Conservation (phyloP, 2,888 invertebrate genomes). For the Dioctria rufipes region DNA sequence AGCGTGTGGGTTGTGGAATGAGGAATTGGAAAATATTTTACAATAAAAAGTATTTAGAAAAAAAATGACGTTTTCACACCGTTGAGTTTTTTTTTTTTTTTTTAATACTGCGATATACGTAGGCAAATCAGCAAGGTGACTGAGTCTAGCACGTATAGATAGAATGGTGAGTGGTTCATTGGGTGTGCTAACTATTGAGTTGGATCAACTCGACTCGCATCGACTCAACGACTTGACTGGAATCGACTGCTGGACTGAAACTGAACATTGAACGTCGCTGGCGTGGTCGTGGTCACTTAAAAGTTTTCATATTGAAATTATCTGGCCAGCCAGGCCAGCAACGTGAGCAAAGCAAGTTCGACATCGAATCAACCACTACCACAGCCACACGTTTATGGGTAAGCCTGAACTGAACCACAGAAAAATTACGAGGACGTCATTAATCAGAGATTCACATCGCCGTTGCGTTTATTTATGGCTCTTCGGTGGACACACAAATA, state of each 20-base stretch:
- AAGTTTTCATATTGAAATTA: background rate
- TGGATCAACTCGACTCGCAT: no score
- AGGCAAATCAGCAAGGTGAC: background rate
- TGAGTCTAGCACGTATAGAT: background rate
- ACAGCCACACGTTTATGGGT: background rate
- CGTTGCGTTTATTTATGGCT: slow-evolving; percentile 52
- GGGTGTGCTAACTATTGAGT: no score
- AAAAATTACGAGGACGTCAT: slow-evolving; percentile 49
- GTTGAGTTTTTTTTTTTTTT: no score
- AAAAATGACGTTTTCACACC: no score
- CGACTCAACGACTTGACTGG: no score
- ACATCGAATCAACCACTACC: background rate
- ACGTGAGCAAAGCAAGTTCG: background rate
- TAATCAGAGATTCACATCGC: slow-evolving; percentile 54
- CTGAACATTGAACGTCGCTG: no score
- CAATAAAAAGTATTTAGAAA: no score
- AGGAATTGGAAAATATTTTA: slow-evolving; percentile 11
- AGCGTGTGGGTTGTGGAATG: slow-evolving; percentile 1
- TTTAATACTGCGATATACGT: background rate
- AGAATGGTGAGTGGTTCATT: no score
- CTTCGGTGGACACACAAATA: slow-evolving; percentile 35
- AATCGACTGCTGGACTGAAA: no score
- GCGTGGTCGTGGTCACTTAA: background rate
- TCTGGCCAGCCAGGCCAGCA: no score
- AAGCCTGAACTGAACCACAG: background rate